Evolutionary conservation across 35 echinoderm and acorn worm genomes (phyloP).

Genomic region (Ptychodera flava): DNA sequence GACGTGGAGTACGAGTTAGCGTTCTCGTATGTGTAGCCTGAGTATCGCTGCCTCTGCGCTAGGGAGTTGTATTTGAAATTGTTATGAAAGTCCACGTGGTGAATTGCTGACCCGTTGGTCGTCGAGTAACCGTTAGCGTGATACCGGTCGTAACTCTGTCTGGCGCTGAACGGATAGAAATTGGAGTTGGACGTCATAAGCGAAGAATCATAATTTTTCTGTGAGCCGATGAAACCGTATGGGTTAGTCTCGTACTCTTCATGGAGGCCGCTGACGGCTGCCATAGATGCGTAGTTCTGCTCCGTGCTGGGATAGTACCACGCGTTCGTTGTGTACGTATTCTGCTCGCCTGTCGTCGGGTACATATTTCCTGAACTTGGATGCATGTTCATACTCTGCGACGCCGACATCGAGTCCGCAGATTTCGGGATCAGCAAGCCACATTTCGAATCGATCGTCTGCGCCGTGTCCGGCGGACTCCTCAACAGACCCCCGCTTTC

Average conservation of each 20-base stretch:
- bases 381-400: background rate
- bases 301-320: constrained; percentile 55
- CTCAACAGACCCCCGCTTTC: constrained; percentile 55
- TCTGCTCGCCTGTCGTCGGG: constrained; percentile 40
- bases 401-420: constrained; percentile 40
- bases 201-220: constrained; percentile 55
- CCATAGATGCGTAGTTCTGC: constrained; percentile 45
- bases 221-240: constrained; percentile 34
- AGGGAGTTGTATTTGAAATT: background rate
- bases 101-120: background rate
- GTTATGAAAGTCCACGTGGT: background rate
- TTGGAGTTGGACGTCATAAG: constrained; percentile 23
- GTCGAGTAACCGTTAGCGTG: constrained; percentile 33
- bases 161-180: constrained; percentile 31
- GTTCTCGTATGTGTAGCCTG: background rate
- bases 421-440: constrained; percentile 45
- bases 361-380: constrained; percentile 43
- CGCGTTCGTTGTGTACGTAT: constrained; percentile 39
- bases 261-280: constrained; percentile 20
- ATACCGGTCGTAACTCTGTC: constrained; percentile 41
- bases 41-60: background rate
- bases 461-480: constrained; percentile 22
- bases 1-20: background rate
- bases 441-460: constrained; percentile 43
- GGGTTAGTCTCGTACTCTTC: constrained; percentile 64